phyloP scores from a whole-genome alignment of 1,140 invertebrate genomes.

The Cherax quadricarinatus region DNA sequence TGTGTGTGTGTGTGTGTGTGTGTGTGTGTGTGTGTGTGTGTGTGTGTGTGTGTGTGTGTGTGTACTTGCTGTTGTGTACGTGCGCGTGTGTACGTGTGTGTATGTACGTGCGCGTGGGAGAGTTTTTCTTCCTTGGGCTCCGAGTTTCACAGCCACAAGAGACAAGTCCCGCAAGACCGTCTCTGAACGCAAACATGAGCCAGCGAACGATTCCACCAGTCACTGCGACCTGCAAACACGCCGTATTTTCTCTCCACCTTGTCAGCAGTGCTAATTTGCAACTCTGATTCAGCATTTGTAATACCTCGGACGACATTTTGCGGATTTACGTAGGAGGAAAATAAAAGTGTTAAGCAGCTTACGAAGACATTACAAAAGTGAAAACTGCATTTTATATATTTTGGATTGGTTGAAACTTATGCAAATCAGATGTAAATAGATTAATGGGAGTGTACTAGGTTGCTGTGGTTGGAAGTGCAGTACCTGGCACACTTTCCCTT shows the following conservation, averaged over 20 bases:
- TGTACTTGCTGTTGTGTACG: too few relatives aligned
- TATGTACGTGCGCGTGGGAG: too few relatives aligned
- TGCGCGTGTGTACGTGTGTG: too few relatives aligned
- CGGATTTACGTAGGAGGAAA: neutral
- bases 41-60: too few relatives aligned
- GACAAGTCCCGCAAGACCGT: neutral
- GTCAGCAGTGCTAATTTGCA: neutral
- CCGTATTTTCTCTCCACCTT: neutral
- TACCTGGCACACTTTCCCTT: constrained; percentile 12
- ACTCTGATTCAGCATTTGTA: neutral
- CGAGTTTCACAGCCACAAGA: neutral
- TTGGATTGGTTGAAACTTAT: neutral
- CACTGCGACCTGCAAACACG: neutral
- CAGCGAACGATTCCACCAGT: neutral
- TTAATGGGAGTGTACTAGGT: neutral
- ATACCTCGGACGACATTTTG: neutral
- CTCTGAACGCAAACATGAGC: neutral
- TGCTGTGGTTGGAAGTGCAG: neutral
- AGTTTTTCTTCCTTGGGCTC: neutral
- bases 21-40: too few relatives aligned
- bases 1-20: too few relatives aligned
- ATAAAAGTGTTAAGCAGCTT: neutral
- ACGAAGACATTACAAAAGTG: neutral
- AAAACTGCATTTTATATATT: neutral
- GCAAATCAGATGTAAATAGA: constrained; percentile 1